Percentiles rank a stretch among this genome's conserved stretches.
Conservation (phyloP, 2,797 vertebrate genomes). For the Gephyroberyx darwinii region DNA sequence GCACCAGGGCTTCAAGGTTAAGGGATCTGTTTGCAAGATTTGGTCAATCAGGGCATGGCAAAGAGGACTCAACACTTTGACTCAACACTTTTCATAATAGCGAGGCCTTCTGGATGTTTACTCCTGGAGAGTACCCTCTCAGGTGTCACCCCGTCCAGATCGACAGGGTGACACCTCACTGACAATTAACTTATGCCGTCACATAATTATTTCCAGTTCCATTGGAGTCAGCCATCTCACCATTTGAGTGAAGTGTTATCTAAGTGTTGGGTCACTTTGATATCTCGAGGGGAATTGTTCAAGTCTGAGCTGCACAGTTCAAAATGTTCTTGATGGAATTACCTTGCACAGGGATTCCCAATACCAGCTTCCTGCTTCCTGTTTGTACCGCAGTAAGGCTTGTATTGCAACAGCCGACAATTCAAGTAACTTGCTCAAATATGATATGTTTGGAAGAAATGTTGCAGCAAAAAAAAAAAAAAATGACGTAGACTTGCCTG, state of each 20-base stretch:
- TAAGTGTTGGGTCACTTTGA: conserved; percentile 64
- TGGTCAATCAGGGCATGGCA: conserved; percentile 55
- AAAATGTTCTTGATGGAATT: conserved; percentile 10
- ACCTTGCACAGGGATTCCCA: conserved; percentile 55
- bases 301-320: conserved; percentile 41
- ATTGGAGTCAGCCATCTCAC: not conserved
- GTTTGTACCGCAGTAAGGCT: too few species aligned
- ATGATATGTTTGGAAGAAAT: not conserved
- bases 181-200: not conserved
- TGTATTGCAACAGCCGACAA: not conserved
- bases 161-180: not conserved
- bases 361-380: conserved; percentile 12
- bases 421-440: not conserved
- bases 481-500: conserved; percentile 2
- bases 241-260: conserved; percentile 28
- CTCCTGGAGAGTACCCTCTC: too few species aligned
- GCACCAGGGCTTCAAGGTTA: conserved; percentile 53
- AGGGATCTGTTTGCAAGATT: conserved; percentile 55
- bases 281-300: conserved; percentile 26
- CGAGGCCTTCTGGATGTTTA: not conserved
- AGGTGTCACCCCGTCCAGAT: too few species aligned
- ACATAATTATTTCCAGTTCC: not conserved
- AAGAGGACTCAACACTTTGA: conserved; percentile 62
- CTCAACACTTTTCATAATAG: conserved; percentile 29
- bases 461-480: not conserved